These are phyloP conservation scores for Coelopa frigida DNA, from an alignment of 1,140 invertebrate genomes.

Conservation along the genomic window DNA sequence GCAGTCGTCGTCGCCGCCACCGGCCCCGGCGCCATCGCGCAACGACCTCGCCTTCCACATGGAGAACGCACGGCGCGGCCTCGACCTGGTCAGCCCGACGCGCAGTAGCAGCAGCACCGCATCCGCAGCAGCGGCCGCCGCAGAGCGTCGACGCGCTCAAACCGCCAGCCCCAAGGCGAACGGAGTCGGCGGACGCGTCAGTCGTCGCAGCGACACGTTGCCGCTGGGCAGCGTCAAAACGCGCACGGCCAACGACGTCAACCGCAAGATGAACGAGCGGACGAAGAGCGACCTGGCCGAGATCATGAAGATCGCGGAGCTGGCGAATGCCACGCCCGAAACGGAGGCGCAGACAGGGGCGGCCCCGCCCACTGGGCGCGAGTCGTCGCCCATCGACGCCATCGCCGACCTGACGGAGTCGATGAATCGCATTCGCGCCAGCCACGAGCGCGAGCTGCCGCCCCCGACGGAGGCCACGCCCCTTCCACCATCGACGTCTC, in stretches of 20 bases:
- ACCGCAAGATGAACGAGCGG: conserved; percentile 32
- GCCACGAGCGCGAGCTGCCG: neutral
- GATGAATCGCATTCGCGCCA: conserved; percentile 7
- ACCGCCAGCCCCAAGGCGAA: conserved; percentile 13
- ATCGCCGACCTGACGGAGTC: neutral
- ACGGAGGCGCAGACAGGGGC: neutral
- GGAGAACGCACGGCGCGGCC: conserved; percentile 39
- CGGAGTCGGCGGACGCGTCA: neutral
- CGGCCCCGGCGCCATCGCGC: conserved; percentile 1
- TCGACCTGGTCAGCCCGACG: conserved; percentile 9
- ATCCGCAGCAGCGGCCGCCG: conserved; percentile 16
- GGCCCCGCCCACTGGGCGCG: conserved; percentile 1
- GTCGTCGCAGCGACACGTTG: conserved; percentile 16
- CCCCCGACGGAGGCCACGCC: neutral
- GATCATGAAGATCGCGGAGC: conserved; percentile 34
- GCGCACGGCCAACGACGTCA: conserved; percentile 17
- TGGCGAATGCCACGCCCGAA: conserved; percentile 14
- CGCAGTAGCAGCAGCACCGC: no score
- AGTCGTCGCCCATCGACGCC: neutral
- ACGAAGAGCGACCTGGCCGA: conserved; percentile 37
- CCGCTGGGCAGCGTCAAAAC: conserved; percentile 8
- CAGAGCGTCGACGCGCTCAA: conserved; percentile 17
- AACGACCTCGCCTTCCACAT: conserved; percentile 40
- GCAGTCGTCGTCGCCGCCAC: neutral
- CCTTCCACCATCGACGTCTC: conserved; percentile 2